phyloP scores from a whole-genome alignment of 2,113 vertebrate genomes.

The Tautogolabrus adspersus region DNA sequence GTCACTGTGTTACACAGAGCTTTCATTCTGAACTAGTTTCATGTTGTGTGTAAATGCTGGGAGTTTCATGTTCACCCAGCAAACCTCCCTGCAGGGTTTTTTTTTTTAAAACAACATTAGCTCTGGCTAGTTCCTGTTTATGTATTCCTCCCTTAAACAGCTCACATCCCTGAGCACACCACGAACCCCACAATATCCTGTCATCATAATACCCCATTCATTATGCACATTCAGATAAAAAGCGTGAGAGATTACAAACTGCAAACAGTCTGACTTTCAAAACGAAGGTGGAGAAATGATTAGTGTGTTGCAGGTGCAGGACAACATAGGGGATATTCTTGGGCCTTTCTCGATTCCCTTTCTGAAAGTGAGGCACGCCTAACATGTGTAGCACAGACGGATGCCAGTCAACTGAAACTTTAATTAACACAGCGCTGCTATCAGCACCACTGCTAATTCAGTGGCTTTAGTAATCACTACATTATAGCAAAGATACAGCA shows the following conservation, averaged over 20 bases:
- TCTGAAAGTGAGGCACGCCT: conserved; percentile 45
- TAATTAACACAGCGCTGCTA: conserved; percentile 16
- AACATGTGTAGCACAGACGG: conserved; percentile 39
- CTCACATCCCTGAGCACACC: conserved; percentile 33
- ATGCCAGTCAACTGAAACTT: conserved; percentile 1
- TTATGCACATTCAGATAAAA: conserved; percentile 14
- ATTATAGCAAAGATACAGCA: background rate
- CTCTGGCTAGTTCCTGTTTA: conserved; percentile 68
- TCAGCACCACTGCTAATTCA: conserved; percentile 27
- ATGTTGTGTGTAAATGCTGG: conserved; percentile 6
- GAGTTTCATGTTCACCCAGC: conserved; percentile 42
- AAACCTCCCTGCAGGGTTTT: conserved; percentile 1
- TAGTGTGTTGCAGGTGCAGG: conserved; percentile 21
- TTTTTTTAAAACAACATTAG: conserved; percentile 16
- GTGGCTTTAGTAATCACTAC: conserved; percentile 35
- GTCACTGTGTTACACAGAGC: conserved; percentile 14
- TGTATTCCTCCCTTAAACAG: conserved; percentile 51
- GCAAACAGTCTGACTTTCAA: background rate
- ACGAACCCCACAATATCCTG: conserved; percentile 53
- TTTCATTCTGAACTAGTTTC: conserved; percentile 34
- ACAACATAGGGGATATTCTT: background rate
- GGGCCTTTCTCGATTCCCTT: background rate
- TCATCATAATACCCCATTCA: conserved; percentile 16
- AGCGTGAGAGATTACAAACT: background rate
- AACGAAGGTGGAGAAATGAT: background rate